Conservation (phyloP, 2,113 vertebrate species). For the Larimichthys polyactis region DNA sequence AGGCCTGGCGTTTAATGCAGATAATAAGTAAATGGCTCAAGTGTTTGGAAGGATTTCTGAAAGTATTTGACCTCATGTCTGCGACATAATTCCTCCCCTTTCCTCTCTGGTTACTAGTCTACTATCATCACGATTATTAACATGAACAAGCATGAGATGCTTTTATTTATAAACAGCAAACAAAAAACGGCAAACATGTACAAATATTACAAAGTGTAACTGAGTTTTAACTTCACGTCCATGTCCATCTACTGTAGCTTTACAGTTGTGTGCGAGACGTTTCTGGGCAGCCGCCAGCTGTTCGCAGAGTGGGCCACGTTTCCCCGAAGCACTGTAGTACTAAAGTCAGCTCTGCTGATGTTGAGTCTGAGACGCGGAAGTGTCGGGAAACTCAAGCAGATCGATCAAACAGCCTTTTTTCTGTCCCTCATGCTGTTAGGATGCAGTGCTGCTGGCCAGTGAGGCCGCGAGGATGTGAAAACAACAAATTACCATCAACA, state of each 20-base stretch:
- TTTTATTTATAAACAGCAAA: slow-evolving; percentile 93
- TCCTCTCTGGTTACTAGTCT: slow-evolving; percentile 90
- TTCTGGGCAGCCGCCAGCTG: slow-evolving; percentile 84
- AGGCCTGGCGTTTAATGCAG: slow-evolving; percentile 27
- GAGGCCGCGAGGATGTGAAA: slow-evolving; percentile 91
- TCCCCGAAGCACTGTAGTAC: slow-evolving; percentile 32
- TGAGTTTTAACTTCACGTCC: slow-evolving; percentile 88
- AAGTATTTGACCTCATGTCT: slow-evolving; percentile 57
- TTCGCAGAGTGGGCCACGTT: slow-evolving; percentile 77
- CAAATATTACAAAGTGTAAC: slow-evolving; percentile 82
- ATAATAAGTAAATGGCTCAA: slow-evolving; percentile 37
- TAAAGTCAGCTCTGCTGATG: slow-evolving; percentile 13
- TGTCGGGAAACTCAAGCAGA: slow-evolving; percentile 33
- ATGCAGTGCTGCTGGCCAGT: slow-evolving; percentile 82
- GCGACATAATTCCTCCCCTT: slow-evolving; percentile 42
- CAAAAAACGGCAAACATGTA: slow-evolving; percentile 83
- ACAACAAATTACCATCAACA: slow-evolving; percentile 86
- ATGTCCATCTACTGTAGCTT: slow-evolving; percentile 90
- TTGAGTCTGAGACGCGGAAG: slow-evolving; percentile 28
- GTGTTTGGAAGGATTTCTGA: slow-evolving; percentile 64
- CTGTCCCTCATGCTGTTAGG: slow-evolving; percentile 68
- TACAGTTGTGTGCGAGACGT: slow-evolving; percentile 89
- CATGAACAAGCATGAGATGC: slow-evolving; percentile 97
- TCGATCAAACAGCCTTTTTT: slow-evolving; percentile 64
- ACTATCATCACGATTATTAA: slow-evolving; percentile 84